Conservation (phyloP, 2,888 invertebrate species). For the Troides helena region DNA sequence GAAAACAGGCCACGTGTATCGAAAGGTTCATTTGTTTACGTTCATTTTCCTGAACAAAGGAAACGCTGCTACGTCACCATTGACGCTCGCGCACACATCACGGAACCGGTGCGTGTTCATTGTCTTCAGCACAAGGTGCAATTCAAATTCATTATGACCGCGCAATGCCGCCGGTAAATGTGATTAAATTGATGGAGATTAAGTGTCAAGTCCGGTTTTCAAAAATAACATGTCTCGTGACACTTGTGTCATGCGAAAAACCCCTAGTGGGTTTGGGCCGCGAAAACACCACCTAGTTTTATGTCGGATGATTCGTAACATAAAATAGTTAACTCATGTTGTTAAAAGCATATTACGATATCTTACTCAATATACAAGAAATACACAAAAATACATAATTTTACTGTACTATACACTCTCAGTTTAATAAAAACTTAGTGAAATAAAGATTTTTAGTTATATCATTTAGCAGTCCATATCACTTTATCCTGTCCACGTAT, state of each 20-base stretch:
- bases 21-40: constrained; percentile 27
- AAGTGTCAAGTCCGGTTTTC: neutral
- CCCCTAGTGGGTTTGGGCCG: neutral
- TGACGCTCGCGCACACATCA: constrained; percentile 25
- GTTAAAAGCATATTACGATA: too few species aligned
- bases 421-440: too few species aligned
- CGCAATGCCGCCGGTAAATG: constrained; percentile 40
- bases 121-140: constrained; percentile 25
- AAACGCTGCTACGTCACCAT: constrained; percentile 32
- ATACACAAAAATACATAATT: too few species aligned
- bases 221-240: neutral
- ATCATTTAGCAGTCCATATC: too few species aligned
- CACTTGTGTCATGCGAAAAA: constrained; percentile 14
- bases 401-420: too few species aligned
- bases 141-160: constrained; percentile 18
- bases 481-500: too few species aligned
- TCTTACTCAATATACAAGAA: neutral
- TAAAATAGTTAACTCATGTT: too few species aligned
- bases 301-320: too few species aligned
- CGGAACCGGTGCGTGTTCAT: constrained; percentile 25
- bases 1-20: constrained; percentile 25
- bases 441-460: too few species aligned
- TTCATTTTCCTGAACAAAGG: constrained; percentile 26
- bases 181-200: constrained; percentile 37
- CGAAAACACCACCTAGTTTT: neutral